Base-by-base conservation (phyloP, 2,888 invertebrate genomes). In the Macaria notata region DNA sequence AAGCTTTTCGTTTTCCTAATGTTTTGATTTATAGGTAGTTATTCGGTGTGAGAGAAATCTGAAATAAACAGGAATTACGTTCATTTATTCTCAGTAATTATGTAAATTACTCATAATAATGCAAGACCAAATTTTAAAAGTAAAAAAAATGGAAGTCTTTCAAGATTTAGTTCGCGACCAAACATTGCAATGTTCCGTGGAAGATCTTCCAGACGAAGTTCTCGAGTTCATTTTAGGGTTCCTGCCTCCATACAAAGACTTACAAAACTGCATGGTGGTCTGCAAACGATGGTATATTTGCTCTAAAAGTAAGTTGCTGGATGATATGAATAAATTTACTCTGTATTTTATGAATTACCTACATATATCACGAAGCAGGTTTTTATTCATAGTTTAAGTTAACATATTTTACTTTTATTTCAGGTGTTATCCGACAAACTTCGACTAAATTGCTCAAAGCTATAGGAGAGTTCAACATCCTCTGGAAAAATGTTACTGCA, bases 141-240 rank as follows among this genome's bases (percentile, higher is more conserved):
- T 36, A 33, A 68, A 66, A 70, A 80, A 68, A 59, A 90, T 91
- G 90, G 90, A 91, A 67, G 69, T 81, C 59, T 77, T 82, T 65
- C 82, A 83, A 62, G 74, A 79, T 68, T 73, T 83, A 56, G 68
- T 85, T 63, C 71, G 68, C 59, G 76, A 81, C 52, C 85, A 84
- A 72, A 79, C 78, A 54, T 71, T 86, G 61, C 77, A 75, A 67
- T 83, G 79, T 69, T 79, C 81, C 19, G 79, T 90, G 43, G 94
- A 95, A 77, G 95, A 96, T 82, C 89, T 99, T 64, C 98, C 99
- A 44, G 97, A 98, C 83, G 98, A 98, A 93, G 95, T 99, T 56
- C 87, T 99, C 69, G 98, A 98, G 88, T 97, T 97, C 79, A 97
- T 99, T 79, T 92, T 99, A 65, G 94, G 96, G 68, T 94, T 97